These are phyloP conservation scores for Schrankia costaestrigalis DNA, from an alignment of 2,888 invertebrate genomes.

Conservation along the genomic window DNA sequence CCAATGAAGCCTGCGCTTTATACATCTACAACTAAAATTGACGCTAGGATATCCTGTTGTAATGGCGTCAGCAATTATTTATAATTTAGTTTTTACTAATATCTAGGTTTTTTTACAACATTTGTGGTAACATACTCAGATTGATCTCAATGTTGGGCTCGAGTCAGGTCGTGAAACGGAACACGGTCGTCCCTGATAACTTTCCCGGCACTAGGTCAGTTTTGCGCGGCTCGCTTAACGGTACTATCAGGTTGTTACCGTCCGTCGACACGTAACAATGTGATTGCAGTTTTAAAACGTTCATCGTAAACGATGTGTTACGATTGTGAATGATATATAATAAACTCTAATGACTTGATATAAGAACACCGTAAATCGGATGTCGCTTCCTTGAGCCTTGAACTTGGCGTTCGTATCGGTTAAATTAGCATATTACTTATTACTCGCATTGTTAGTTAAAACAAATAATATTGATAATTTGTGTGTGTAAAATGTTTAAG, in stretches of 20 bases:
- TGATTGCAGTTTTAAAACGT: slow-evolving; percentile 73
- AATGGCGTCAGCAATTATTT: slow-evolving; percentile 48
- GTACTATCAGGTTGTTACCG: slow-evolving; percentile 77
- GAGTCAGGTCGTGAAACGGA: slow-evolving; percentile 54
- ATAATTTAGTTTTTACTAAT: too few species aligned
- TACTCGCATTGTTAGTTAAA: too few species aligned
- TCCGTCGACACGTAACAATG: slow-evolving; percentile 71
- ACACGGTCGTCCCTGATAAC: slow-evolving; percentile 70
- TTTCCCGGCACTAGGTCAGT: slow-evolving; percentile 79
- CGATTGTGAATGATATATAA: slow-evolving; percentile 34
- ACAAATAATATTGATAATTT: too few species aligned
- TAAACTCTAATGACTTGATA: slow-evolving; percentile 41
- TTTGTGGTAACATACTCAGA: slow-evolving; percentile 25
- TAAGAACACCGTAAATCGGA: slow-evolving; percentile 28
- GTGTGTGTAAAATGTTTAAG: too few species aligned
- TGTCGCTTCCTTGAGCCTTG: slow-evolving; percentile 44
- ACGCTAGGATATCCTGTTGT: slow-evolving; percentile 50
- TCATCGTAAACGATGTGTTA: slow-evolving; percentile 49
- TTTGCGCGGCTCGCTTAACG: slow-evolving; percentile 75
- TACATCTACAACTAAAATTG: slow-evolving; percentile 41
- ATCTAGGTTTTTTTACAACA: too few species aligned
- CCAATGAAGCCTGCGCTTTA: slow-evolving; percentile 36
- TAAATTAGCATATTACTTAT: slow-evolving; percentile 22
- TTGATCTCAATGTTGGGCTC: slow-evolving; percentile 42
- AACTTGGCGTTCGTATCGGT: slow-evolving; percentile 48